Evolutionary conservation across 2,797 vertebrate genomes (phyloP).

Genomic region (Sebastes aleutianus): DNA sequence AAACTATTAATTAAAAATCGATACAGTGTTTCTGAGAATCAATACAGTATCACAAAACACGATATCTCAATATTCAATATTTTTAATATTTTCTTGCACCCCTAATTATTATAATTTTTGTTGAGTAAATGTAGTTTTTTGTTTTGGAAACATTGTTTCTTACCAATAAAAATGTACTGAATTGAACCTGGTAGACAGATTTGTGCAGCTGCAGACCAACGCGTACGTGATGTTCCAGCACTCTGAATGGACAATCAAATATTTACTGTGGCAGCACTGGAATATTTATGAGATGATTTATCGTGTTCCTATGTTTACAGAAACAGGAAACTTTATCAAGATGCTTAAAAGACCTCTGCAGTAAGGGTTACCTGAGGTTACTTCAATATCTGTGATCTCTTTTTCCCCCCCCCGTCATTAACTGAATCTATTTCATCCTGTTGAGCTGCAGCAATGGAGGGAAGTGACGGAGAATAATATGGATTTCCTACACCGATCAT

Average conservation of each 20-base stretch:
- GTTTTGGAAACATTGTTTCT: no score
- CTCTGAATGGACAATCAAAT: background rate
- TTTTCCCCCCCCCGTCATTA: background rate
- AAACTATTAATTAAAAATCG: no score
- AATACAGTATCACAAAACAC: no score
- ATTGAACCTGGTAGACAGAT: no score
- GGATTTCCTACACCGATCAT: background rate
- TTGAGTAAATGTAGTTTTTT: no score
- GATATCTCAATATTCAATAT: no score
- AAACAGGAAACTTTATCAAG: background rate
- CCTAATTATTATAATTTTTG: no score
- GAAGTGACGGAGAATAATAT: background rate
- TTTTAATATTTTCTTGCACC: no score
- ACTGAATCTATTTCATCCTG: background rate
- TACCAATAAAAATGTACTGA: no score
- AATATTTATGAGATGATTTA: background rate
- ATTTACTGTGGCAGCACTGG: background rate
- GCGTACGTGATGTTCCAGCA: no score
- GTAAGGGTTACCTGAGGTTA: background rate
- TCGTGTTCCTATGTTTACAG: background rate
- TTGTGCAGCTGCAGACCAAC: no score
- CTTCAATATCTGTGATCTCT: background rate
- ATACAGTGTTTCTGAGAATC: no score
- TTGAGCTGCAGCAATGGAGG: background rate
- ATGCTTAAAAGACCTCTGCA: background rate